Evolutionary conservation across 2,113 vertebrate species (phyloP).

Genomic region (Dicrurus megarhynchus): DNA sequence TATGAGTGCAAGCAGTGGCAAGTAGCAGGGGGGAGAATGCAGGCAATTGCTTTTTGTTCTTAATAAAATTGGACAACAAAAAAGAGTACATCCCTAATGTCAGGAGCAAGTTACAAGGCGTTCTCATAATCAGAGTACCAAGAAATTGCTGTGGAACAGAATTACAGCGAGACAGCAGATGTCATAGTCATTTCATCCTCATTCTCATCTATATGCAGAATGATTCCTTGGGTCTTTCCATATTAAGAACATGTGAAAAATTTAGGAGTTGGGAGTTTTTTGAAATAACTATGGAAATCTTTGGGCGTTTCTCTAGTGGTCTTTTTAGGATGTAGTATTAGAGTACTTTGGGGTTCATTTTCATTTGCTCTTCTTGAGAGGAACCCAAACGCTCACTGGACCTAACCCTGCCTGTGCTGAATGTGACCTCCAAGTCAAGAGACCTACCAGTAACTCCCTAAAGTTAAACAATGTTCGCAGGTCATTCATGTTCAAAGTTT

Average conservation of each 20-base stretch:
- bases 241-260: not conserved
- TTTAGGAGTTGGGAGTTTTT: not conserved
- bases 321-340: not conserved
- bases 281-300: not conserved
- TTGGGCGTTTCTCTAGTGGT: not conserved
- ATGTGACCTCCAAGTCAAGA: accelerated
- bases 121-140: not conserved
- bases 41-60: not conserved
- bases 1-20: not conserved
- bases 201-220: not conserved
- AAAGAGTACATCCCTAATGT: not conserved
- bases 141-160: not conserved
- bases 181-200: not conserved
- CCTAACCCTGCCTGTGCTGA: not conserved
- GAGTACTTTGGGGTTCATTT: not conserved
- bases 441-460: not conserved
- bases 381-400: accelerated
- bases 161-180: not conserved
- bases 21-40: not conserved
- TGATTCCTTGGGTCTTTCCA: not conserved
- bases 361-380: not conserved
- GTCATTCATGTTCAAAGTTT: not conserved
- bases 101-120: not conserved
- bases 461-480: not conserved
- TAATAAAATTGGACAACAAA: not conserved